Percentiles rank a stretch among this genome's conserved stretches.
phyloP scores from a whole-genome alignment of 1,140 invertebrate genomes.

The Copidosoma floridanum region DNA sequence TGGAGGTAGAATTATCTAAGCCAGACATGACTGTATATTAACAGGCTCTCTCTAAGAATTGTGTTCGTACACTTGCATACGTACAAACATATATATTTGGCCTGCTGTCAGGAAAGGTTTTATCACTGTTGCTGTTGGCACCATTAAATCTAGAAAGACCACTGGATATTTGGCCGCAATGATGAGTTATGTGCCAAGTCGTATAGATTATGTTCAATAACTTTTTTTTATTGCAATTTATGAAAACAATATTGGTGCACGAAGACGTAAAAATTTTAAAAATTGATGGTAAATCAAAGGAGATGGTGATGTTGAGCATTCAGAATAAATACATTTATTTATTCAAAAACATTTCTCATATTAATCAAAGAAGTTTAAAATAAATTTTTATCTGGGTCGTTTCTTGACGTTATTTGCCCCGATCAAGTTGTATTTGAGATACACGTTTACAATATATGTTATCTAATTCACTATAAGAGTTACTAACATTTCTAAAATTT shows the following conservation, averaged over 20 bases:
- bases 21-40: too few relatives aligned
- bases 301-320: too few relatives aligned
- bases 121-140: conserved; percentile 41
- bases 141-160: conserved; percentile 49
- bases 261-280: conserved; percentile 34
- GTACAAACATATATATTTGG: conserved; percentile 53
- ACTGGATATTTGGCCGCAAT: conserved; percentile 44
- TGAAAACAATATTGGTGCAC: conserved; percentile 36
- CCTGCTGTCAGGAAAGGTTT: conserved; percentile 47
- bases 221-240: conserved; percentile 31
- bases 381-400: conserved; percentile 34
- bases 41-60: conserved; percentile 28
- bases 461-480: conserved; percentile 53
- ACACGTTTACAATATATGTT: conserved; percentile 43
- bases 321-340: too few relatives aligned
- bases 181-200: conserved; percentile 32
- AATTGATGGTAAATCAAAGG: conserved; percentile 38
- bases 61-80: conserved; percentile 30
- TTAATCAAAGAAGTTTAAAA: conserved; percentile 40
- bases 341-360: conserved; percentile 32
- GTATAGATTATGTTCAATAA: conserved; percentile 32
- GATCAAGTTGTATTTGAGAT: conserved; percentile 47
- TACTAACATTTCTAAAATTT: conserved; percentile 37
- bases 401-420: conserved; percentile 49
- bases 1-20: too few relatives aligned